Evolutionary conservation across 2,888 invertebrate species (phyloP).

Genomic region (Drosophila engyochracea): DNA sequence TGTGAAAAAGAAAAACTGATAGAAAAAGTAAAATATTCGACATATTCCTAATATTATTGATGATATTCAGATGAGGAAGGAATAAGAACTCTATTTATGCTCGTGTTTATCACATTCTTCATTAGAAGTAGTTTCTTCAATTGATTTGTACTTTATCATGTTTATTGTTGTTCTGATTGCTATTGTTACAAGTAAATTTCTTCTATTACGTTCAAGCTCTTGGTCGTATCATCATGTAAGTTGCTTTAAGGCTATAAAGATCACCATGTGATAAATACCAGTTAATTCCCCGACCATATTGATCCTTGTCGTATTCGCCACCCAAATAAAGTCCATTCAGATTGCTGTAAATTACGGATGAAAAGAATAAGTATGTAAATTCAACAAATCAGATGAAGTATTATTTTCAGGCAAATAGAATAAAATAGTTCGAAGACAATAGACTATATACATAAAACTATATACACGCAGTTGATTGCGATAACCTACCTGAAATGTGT

Average conservation of each 20-base stretch:
- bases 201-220: neutral
- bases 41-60: neutral
- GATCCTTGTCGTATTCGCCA: conserved; percentile 85
- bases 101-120: neutral
- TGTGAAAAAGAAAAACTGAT: neutral
- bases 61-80: neutral
- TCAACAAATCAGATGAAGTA: neutral
- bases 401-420: neutral
- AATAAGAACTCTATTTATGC: neutral
- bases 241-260: conserved; percentile 85
- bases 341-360: conserved; percentile 85
- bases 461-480: neutral
- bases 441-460: neutral
- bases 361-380: neutral
- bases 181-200: neutral
- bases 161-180: neutral
- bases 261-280: conserved; percentile 86
- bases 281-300: conserved; percentile 63
- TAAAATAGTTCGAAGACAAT: neutral
- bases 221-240: conserved; percentile 89
- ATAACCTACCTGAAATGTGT: neutral
- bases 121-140: neutral
- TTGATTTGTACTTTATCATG: neutral
- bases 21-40: neutral
- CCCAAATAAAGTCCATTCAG: conserved; percentile 88